phyloP scores from a whole-genome alignment of 2,888 invertebrate species.

The Tethea ocularis region DNA sequence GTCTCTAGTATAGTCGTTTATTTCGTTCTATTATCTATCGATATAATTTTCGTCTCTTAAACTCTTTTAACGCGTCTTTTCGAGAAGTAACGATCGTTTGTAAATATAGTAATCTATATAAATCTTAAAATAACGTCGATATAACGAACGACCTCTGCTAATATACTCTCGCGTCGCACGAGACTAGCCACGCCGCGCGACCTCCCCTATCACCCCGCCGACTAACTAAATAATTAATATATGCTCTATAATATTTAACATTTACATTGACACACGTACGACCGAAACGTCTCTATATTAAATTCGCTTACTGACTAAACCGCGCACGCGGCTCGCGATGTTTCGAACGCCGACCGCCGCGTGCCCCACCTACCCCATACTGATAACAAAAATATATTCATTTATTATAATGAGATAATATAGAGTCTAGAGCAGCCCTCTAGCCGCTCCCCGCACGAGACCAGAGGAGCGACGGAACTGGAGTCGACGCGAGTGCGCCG shows the following conservation, averaged over 20 bases:
- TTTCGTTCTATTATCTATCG: constrained; percentile 26
- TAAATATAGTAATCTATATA: constrained; percentile 34
- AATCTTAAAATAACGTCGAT: constrained; percentile 27
- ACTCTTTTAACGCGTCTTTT: constrained; percentile 20
- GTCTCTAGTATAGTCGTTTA: constrained; percentile 14
- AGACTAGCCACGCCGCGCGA: background rate
- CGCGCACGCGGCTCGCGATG: constrained; percentile 15
- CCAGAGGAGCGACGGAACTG: background rate
- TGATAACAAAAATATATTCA: constrained; percentile 43
- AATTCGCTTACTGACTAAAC: constrained; percentile 19
- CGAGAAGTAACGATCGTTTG: constrained; percentile 41
- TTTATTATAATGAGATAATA: constrained; percentile 24
- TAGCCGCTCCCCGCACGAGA: background rate
- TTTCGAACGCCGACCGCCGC: background rate
- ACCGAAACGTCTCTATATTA: constrained; percentile 24
- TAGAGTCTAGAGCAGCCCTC: constrained; percentile 25
- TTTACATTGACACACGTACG: constrained; percentile 31
- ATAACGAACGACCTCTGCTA: constrained; percentile 12
- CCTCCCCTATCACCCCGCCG: background rate
- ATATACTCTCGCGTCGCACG: background rate
- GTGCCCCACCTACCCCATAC: constrained; percentile 13
- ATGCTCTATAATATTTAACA: constrained; percentile 40
- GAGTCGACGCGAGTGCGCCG: background rate
- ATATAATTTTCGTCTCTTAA: constrained; percentile 10
- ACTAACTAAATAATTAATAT: constrained; percentile 14